phyloP scores from a whole-genome alignment of 2,888 invertebrate genomes.

The Rhagonycha lutea region DNA sequence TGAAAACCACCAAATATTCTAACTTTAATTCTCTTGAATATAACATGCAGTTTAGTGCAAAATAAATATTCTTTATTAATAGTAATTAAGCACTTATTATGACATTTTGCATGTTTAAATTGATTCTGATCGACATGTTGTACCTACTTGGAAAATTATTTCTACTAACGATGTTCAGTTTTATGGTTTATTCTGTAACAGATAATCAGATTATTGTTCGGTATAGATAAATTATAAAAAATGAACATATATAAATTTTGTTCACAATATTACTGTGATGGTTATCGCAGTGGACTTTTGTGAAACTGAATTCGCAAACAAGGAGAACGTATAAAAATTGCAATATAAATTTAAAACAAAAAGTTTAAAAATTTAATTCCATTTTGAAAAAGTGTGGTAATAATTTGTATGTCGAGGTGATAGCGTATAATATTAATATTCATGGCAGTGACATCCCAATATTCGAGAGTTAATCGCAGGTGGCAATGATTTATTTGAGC shows the following conservation, averaged over 20 bases:
- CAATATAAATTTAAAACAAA: background rate
- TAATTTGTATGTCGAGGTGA: constrained; percentile 27
- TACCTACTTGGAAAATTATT: background rate
- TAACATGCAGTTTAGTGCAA: too few relatives aligned
- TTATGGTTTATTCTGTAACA: background rate
- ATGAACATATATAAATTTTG: background rate
- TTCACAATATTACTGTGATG: background rate
- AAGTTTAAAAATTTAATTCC: constrained; percentile 20
- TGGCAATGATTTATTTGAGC: constrained; percentile 50
- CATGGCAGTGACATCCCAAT: constrained; percentile 51
- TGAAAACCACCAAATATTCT: too few relatives aligned
- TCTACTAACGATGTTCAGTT: background rate
- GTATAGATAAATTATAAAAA: too few relatives aligned
- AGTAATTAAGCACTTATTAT: too few relatives aligned
- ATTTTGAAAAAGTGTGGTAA: constrained; percentile 25
- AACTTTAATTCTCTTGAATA: too few relatives aligned
- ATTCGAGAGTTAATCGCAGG: constrained; percentile 51
- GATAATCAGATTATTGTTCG: too few relatives aligned
- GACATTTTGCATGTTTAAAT: background rate
- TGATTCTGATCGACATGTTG: background rate
- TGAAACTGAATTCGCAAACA: background rate
- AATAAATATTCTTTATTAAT: too few relatives aligned
- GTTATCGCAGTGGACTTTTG: too few relatives aligned
- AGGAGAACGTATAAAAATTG: background rate
- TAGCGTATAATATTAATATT: constrained; percentile 48